phyloP scores from a whole-genome alignment of 1,140 invertebrate species.

The Cydia fagiglandana region DNA sequence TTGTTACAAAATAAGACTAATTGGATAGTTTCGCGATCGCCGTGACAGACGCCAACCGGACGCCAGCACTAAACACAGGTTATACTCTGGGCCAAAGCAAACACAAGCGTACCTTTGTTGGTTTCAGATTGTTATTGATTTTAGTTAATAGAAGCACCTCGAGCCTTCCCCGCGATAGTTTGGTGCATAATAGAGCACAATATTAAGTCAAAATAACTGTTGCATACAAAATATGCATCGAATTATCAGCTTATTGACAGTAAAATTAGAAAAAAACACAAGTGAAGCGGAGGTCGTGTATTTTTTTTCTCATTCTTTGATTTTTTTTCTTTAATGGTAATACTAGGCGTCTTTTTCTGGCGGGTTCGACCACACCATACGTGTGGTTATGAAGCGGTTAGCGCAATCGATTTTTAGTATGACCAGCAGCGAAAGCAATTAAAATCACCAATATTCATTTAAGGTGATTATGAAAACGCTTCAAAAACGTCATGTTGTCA shows the following conservation, averaged over 20 bases:
- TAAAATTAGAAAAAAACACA: conserved; percentile 78
- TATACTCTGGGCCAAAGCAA: conserved; percentile 74
- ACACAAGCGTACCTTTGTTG: conserved; percentile 79
- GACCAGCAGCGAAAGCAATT: neutral
- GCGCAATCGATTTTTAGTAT: conserved; percentile 19
- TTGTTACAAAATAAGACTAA: conserved; percentile 53
- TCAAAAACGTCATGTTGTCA: conserved; percentile 18
- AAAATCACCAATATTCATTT: neutral
- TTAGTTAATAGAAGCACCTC: conserved; percentile 73
- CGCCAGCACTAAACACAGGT: conserved; percentile 79
- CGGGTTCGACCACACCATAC: conserved; percentile 17
- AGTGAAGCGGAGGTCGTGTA: conserved; percentile 73
- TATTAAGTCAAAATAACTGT: conserved; percentile 72
- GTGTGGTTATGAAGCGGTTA: conserved; percentile 5
- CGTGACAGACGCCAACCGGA: conserved; percentile 78
- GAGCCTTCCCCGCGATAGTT: conserved; percentile 57
- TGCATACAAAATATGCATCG: conserved; percentile 76
- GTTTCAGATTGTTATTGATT: conserved; percentile 77
- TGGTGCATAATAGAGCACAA: conserved; percentile 70
- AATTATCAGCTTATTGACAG: conserved; percentile 75
- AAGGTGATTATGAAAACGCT: neutral
- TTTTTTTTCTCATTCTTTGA: conserved; percentile 68
- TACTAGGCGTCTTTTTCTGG: conserved; percentile 28
- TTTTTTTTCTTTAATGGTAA: conserved; percentile 43
- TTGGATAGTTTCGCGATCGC: conserved; percentile 61